These are phyloP conservation scores for Lycodopsis pacificus DNA, from an alignment of 2,797 vertebrate species.

Conservation along the genomic window DNA sequence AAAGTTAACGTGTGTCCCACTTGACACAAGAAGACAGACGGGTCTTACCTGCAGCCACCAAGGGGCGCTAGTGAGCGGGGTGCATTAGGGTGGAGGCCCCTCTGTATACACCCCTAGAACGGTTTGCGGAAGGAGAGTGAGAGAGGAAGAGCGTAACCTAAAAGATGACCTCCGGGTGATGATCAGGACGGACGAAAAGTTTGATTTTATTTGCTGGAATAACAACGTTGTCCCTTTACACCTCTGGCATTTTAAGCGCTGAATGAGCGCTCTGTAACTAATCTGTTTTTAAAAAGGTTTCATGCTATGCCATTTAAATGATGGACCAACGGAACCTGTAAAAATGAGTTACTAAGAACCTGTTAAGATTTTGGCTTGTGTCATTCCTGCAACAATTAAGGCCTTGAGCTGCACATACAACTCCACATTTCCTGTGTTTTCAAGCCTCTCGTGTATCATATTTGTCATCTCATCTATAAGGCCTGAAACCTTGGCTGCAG, in stretches of 20 bases:
- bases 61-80: slow-evolving; percentile 57
- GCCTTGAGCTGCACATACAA: background rate
- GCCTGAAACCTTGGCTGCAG: background rate
- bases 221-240: background rate
- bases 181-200: background rate
- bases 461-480: background rate
- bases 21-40: background rate
- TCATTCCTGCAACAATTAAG: background rate
- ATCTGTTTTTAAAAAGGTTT: background rate
- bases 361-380: background rate
- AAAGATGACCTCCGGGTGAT: slow-evolving; percentile 4
- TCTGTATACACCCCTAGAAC: background rate
- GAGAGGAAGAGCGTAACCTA: background rate
- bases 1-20: slow-evolving; percentile 2
- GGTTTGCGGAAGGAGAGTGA: background rate
- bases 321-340: background rate
- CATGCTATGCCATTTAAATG: background rate
- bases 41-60: slow-evolving; percentile 50
- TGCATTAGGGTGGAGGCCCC: slow-evolving; percentile 4
- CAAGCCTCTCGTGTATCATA: background rate
- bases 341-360: background rate
- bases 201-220: background rate
- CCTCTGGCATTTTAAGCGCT: background rate
- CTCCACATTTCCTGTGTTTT: slow-evolving; percentile 3
- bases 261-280: background rate